A percentile compares a stretch with the other conserved stretches of the same genome.
phyloP scores from a whole-genome alignment of 2,113 vertebrate species.

The Labeo catla region DNA sequence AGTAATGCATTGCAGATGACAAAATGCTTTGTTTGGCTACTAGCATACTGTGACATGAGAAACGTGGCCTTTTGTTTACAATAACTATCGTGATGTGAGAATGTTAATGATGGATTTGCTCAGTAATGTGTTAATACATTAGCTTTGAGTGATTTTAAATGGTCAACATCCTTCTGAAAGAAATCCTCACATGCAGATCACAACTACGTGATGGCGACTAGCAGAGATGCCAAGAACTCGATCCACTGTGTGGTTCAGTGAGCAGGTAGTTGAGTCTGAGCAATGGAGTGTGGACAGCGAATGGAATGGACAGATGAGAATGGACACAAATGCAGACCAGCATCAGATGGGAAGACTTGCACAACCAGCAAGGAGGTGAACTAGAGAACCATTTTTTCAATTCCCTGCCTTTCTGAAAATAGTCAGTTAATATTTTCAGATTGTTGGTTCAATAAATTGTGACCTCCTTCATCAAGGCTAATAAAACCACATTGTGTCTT shows the following conservation, averaged over 20 bases:
- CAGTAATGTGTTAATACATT: background rate
- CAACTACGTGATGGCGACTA: conserved; percentile 13
- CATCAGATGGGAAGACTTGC: conserved; percentile 60
- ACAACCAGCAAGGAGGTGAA: conserved; percentile 64
- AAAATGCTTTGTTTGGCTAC: conserved; percentile 26
- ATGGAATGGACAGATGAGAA: conserved; percentile 58
- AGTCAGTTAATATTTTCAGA: background rate
- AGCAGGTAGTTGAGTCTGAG: conserved; percentile 23
- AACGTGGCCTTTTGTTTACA: background rate
- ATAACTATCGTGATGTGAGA: background rate
- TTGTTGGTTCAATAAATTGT: conserved; percentile 26
- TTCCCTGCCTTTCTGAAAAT: background rate
- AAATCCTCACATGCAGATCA: conserved; percentile 41
- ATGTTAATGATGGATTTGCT: conserved; percentile 15
- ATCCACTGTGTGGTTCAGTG: conserved; percentile 8
- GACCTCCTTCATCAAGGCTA: conserved; percentile 51
- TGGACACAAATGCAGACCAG: conserved; percentile 59
- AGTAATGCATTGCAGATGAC: conserved; percentile 3
- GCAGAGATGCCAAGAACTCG: conserved; percentile 5
- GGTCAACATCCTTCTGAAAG: background rate
- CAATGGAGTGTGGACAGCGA: conserved; percentile 27
- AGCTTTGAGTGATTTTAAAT: background rate
- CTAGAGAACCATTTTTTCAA: conserved; percentile 37
- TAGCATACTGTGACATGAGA: background rate
- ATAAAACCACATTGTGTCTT: conserved; percentile 49